Evolutionary conservation across 2,888 invertebrate species (phyloP).

Genomic region (Phaonia tiefii): DNA sequence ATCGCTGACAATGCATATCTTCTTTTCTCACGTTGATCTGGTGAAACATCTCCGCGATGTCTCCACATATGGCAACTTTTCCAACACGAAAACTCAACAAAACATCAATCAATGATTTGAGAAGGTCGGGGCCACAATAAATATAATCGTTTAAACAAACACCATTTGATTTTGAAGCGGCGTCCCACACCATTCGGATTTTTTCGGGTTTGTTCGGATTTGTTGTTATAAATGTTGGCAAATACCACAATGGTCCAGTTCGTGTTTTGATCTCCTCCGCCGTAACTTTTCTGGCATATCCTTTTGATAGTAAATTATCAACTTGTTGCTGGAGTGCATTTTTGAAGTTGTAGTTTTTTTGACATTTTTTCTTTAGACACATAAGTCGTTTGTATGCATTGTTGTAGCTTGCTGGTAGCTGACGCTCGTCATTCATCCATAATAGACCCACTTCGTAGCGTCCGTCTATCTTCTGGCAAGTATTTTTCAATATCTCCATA

Average conservation of each 20-base stretch:
- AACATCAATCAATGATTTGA: conserved; percentile 55
- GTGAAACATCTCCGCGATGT: conserved; percentile 67
- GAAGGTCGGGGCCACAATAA: conserved; percentile 73
- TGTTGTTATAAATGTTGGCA: conserved; percentile 62
- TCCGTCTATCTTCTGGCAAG: conserved; percentile 42
- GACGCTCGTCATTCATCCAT: conserved; percentile 66
- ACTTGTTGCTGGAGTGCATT: conserved; percentile 58
- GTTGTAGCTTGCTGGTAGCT: conserved; percentile 53
- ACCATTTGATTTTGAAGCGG: conserved; percentile 72
- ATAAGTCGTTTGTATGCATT: conserved; percentile 62
- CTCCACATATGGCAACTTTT: conserved; percentile 59
- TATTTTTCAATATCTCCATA: conserved; percentile 51
- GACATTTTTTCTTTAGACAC: no score
- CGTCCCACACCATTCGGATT: conserved; percentile 73
- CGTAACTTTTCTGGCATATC: conserved; percentile 53
- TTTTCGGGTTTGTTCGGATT: conserved; percentile 70
- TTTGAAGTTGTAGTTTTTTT: no score
- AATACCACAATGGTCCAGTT: conserved; percentile 55
- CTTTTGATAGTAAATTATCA: conserved; percentile 60
- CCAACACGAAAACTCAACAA: conserved; percentile 62
- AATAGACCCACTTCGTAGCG: conserved; percentile 67
- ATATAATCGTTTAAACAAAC: conserved; percentile 71
- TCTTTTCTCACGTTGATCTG: conserved; percentile 45
- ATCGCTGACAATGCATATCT: conserved; percentile 58
- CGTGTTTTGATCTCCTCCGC: conserved; percentile 16